Conservation (phyloP, 2,888 invertebrate species). For the Melanargia galathea region DNA sequence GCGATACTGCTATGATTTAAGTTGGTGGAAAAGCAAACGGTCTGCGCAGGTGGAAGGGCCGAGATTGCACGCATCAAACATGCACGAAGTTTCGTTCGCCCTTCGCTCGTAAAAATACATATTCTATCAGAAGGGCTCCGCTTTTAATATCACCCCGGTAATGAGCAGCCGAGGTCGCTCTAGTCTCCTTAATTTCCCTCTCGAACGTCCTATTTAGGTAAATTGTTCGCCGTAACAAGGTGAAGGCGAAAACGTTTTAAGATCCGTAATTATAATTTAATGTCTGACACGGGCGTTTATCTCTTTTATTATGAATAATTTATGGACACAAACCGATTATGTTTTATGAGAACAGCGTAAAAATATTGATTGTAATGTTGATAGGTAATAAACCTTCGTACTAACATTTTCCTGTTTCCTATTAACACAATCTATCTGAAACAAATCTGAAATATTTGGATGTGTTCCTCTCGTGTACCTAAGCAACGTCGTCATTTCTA, state of each 20-base stretch:
- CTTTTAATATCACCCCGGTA: slow-evolving; percentile 77
- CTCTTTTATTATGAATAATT: slow-evolving; percentile 34
- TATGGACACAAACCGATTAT: slow-evolving; percentile 2
- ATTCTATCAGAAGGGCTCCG: slow-evolving; percentile 72
- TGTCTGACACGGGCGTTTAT: slow-evolving; percentile 37
- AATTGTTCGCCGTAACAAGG: slow-evolving; percentile 61
- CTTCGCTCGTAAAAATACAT: slow-evolving; percentile 79
- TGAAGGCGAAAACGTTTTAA: slow-evolving; percentile 53
- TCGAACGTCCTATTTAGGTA: slow-evolving; percentile 69
- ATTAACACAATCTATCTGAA: no score
- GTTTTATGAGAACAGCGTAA: not conserved
- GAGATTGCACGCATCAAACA: slow-evolving; percentile 78
- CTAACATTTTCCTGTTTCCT: no score
- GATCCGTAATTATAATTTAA: slow-evolving; percentile 37
- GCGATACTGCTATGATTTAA: not conserved
- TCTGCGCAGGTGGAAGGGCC: slow-evolving; percentile 47
- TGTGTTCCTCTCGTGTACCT: no score
- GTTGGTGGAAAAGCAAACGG: slow-evolving; percentile 34
- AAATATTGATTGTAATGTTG: not conserved
- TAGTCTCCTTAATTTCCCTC: slow-evolving; percentile 74
- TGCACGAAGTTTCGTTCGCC: slow-evolving; percentile 65
- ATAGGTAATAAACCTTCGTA: not conserved
- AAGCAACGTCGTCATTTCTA: no score
- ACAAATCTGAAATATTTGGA: no score
- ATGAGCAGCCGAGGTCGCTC: slow-evolving; percentile 76